Conservation (phyloP, 2,888 invertebrate genomes). For the Epistrophe grossulariae region DNA sequence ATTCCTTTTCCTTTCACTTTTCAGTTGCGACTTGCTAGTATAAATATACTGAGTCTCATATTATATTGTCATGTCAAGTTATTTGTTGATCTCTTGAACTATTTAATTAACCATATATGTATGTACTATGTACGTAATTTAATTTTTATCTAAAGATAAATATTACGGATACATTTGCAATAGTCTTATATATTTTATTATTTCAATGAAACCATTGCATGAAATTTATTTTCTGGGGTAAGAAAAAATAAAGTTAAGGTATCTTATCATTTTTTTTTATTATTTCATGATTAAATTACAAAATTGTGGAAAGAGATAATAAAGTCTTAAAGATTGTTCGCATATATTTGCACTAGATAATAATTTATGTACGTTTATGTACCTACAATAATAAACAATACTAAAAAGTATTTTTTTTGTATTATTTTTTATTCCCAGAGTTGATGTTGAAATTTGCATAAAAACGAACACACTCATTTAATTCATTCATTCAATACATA, state of each 20-base stretch:
- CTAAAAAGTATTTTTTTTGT: background rate
- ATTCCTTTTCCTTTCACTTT: conserved; percentile 54
- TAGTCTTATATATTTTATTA: background rate
- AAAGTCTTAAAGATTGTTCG: background rate
- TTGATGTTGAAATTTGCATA: conserved; percentile 29
- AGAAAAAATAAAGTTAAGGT: background rate
- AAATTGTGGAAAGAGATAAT: background rate
- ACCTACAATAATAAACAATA: background rate
- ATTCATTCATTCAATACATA: conserved; percentile 33
- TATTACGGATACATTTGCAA: background rate
- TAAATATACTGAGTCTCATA: background rate
- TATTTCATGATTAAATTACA: conserved; percentile 13
- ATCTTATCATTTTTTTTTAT: conserved; percentile 23
- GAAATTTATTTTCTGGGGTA: background rate
- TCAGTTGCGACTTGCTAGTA: background rate
- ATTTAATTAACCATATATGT: background rate
- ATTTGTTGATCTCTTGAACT: conserved; percentile 23
- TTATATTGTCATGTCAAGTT: background rate
- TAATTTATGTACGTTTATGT: background rate
- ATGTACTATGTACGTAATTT: background rate
- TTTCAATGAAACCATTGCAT: background rate
- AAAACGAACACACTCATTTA: conserved; percentile 8
- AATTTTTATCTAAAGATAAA: conserved; percentile 5
- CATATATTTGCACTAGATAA: conserved; percentile 49
- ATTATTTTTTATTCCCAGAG: background rate